Conservation (phyloP, 2,797 vertebrate species). For the Pampus argenteus region DNA sequence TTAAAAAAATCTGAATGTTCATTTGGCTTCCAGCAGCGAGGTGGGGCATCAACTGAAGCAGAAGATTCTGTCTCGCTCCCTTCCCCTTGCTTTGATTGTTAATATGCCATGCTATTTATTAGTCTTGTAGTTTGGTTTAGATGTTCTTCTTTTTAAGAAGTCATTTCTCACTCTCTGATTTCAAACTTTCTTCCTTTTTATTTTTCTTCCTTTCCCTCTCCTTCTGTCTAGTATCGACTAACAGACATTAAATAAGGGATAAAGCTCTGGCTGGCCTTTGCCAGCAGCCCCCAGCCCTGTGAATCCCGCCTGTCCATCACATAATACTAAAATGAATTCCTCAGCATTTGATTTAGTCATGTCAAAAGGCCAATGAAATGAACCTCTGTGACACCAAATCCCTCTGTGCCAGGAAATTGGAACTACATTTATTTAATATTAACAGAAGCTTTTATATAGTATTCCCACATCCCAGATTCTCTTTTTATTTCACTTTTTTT, state of each 20-base stretch:
- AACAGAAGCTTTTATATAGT: slow-evolving; percentile 65
- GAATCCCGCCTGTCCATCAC: slow-evolving; percentile 73
- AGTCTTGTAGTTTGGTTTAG: slow-evolving; percentile 61
- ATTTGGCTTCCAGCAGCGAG: slow-evolving; percentile 74
- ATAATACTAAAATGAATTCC: slow-evolving; percentile 77
- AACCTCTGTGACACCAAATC: slow-evolving; percentile 74
- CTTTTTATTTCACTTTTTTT: slow-evolving; percentile 62
- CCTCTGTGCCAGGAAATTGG: slow-evolving; percentile 72
- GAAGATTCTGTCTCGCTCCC: slow-evolving; percentile 50
- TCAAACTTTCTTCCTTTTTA: slow-evolving; percentile 57
- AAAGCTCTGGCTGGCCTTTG: slow-evolving; percentile 63
- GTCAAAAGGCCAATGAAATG: slow-evolving; percentile 82
- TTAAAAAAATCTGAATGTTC: slow-evolving; percentile 65
- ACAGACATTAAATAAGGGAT: slow-evolving; percentile 73
- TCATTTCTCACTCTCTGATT: slow-evolving; percentile 51
- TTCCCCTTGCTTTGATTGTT: slow-evolving; percentile 66
- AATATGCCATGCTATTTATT: slow-evolving; percentile 57
- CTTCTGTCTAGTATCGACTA: slow-evolving; percentile 44
- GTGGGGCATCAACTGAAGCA: slow-evolving; percentile 66
- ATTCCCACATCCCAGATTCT: slow-evolving; percentile 40
- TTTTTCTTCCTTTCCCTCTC: slow-evolving; percentile 17
- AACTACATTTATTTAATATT: slow-evolving; percentile 76
- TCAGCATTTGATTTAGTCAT: slow-evolving; percentile 78
- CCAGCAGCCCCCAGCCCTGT: slow-evolving; percentile 54
- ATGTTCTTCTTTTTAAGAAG: slow-evolving; percentile 52